These are phyloP conservation scores for Drosophila bunnanda DNA, from an alignment of 2,888 invertebrate species.

Conservation along the genomic window DNA sequence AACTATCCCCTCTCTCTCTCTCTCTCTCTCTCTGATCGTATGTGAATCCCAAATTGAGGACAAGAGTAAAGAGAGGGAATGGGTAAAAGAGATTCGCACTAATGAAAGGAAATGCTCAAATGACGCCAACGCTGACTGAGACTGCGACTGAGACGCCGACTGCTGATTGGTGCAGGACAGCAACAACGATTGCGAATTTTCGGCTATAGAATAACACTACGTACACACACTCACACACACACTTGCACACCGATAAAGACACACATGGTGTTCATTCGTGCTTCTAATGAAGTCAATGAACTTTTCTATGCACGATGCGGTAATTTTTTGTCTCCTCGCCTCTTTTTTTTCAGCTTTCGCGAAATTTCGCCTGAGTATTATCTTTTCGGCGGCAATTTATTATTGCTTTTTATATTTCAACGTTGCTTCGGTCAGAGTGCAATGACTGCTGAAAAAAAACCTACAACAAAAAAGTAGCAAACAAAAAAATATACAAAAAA, in stretches of 20 bases:
- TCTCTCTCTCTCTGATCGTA: not conserved
- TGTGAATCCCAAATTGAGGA: constrained; percentile 12
- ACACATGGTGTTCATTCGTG: constrained; percentile 34
- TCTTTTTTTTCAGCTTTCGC: constrained; percentile 47
- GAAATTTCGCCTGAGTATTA: constrained; percentile 69
- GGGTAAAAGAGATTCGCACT: constrained; percentile 13
- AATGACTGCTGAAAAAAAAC: constrained; percentile 66
- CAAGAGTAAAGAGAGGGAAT: constrained; percentile 16
- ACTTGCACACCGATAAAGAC: constrained; percentile 17
- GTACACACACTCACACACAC: constrained; percentile 5
- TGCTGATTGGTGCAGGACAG: constrained; percentile 76
- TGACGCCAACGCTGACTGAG: constrained; percentile 37
- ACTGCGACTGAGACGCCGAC: constrained; percentile 35
- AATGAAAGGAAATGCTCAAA: constrained; percentile 56
- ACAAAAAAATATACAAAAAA: not conserved
- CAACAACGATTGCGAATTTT: constrained; percentile 56
- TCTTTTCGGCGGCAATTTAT: constrained; percentile 56
- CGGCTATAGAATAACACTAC: constrained; percentile 44
- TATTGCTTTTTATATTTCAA: constrained; percentile 40
- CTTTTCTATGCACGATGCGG: constrained; percentile 80
- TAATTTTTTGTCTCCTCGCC: constrained; percentile 63
- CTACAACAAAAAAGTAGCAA: constrained; percentile 4
- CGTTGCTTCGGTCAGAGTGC: constrained; percentile 55
- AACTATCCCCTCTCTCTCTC: not conserved
- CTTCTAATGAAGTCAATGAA: constrained; percentile 78